Conservation (phyloP, 2,888 invertebrate species). For the Diarsia rubi region DNA sequence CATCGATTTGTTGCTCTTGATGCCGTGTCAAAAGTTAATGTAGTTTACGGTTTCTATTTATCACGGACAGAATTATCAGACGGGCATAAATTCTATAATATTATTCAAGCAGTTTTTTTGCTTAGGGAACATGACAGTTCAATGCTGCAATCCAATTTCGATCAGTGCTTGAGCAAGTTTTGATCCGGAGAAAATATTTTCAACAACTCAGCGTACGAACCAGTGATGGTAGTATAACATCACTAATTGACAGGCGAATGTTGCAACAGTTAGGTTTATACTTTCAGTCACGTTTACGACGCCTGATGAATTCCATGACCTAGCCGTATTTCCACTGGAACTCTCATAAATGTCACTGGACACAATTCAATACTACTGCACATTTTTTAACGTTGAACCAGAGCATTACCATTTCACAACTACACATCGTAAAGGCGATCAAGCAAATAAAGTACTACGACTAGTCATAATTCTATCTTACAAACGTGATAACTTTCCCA, state of each 20-base stretch:
- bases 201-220: conserved; percentile 22
- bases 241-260: conserved; percentile 54
- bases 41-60: conserved; percentile 26
- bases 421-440: conserved; percentile 39
- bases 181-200: conserved; percentile 33
- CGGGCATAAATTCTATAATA: neutral
- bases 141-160: conserved; percentile 29
- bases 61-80: conserved; percentile 12
- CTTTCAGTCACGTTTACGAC: conserved; percentile 43
- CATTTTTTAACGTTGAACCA: conserved; percentile 27
- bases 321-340: conserved; percentile 33
- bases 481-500: conserved; percentile 61
- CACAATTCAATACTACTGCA: conserved; percentile 13
- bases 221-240: conserved; percentile 42
- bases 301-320: conserved; percentile 32
- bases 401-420: conserved; percentile 16
- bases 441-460: conserved; percentile 29
- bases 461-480: conserved; percentile 47
- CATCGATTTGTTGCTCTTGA: conserved; percentile 26
- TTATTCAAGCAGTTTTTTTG: conserved; percentile 13
- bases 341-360: conserved; percentile 27
- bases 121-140: neutral
- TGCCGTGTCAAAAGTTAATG: conserved; percentile 35
- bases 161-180: conserved; percentile 24
- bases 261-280: conserved; percentile 39